Evolutionary conservation across 2,113 vertebrate species (phyloP), one percentile per base, ranked within the genome.

Genomic region (Cardinalis cardinalis): DNA sequence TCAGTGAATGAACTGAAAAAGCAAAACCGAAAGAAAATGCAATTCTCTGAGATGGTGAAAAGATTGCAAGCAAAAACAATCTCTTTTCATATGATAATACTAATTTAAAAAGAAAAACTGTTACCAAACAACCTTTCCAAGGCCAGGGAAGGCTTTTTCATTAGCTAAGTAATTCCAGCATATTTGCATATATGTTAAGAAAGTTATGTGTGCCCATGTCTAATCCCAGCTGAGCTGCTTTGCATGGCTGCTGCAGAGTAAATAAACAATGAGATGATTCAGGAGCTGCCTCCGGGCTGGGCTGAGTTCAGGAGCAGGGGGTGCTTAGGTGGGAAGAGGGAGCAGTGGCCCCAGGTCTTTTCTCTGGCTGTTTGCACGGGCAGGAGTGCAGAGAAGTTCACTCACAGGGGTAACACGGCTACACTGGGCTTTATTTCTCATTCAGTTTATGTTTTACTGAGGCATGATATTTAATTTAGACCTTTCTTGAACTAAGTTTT

Each of bases 281-380:
- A 3, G 10, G 65, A 89, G 65, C 66, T 79, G 83, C 86, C 5
- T 40, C 44, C 2, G 4, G 31, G 44, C 76, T 29, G 56, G 52
- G 36, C 56, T 32, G 51, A 10, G 10, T 1, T 29, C 34, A 49
- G 76, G 64, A 53, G 77, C 73, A 24, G 63, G 44, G 11, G 21
- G 58, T 87, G 73, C 70, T 59, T 4, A 14, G 78, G 40, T 73
- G 65, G 55, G 71, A 71, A 46, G 29, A 40, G 41, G 36, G 41
- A 80, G 55, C 59, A 26, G 66, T 3, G 18, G 28, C 72, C 31
- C 2, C 41, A 26, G 18, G 1, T 41, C 58, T 46, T 24, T 46
- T 24, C 58, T n/a, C 65, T 28, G 5, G 0, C 14, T 18, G 9
- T 21, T 2, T 15, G 21, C 46, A 3, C 3, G 4, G 38, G 23